phyloP scores from a whole-genome alignment of 2,888 invertebrate species.

The Drosophila acutilabella region DNA sequence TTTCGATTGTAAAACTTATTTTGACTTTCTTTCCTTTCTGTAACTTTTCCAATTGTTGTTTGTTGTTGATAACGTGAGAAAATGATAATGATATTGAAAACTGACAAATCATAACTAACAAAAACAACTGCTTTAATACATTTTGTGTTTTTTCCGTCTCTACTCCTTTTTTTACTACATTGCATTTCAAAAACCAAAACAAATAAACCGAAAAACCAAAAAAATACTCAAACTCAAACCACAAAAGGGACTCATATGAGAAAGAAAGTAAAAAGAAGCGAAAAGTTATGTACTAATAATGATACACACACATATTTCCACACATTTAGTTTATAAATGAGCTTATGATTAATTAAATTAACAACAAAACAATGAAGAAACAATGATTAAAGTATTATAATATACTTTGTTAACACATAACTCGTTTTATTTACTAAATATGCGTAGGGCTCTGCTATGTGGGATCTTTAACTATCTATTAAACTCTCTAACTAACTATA shows the following conservation, averaged over 20 bases:
- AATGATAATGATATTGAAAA: constrained; percentile 29
- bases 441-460: constrained; percentile 39
- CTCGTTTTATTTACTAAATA: constrained; percentile 52
- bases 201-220: constrained; percentile 38
- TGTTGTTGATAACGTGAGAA: constrained; percentile 31
- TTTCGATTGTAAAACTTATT: not conserved
- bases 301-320: constrained; percentile 32
- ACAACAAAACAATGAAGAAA: constrained; percentile 35
- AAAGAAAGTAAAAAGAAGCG: constrained; percentile 84
- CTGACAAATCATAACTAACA: constrained; percentile 65
- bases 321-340: constrained; percentile 67
- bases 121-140: constrained; percentile 82
- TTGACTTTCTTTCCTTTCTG: constrained; percentile 8
- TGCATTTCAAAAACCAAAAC: constrained; percentile 65
- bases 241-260: constrained; percentile 83
- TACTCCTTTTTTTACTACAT: constrained; percentile 82
- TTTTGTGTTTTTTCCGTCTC: constrained; percentile 82
- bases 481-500: constrained; percentile 12
- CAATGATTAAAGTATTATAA: constrained; percentile 36
- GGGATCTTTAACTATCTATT: constrained; percentile 20
- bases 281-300: constrained; percentile 79
- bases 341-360: constrained; percentile 35
- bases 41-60: constrained; percentile 14
- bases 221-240: constrained; percentile 54
- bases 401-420: constrained; percentile 42